phyloP scores from a whole-genome alignment of 2,888 invertebrate genomes.

The Lamproptera curius region DNA sequence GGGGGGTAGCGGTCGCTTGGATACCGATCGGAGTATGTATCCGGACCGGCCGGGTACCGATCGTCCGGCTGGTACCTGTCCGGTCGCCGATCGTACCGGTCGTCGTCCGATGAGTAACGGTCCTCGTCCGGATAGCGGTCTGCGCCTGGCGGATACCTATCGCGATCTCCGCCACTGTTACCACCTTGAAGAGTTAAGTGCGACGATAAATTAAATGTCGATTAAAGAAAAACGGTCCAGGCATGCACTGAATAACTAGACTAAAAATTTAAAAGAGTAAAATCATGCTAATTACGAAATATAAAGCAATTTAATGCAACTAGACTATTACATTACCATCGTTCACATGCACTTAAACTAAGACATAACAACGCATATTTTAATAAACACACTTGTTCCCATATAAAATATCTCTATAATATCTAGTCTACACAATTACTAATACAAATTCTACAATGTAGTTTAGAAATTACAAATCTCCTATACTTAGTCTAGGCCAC shows the following conservation, averaged over 20 bases:
- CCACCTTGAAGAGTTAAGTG: slow-evolving; percentile 66
- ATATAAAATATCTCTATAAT: too few species aligned
- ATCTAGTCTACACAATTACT: too few species aligned
- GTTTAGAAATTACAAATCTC: too few species aligned
- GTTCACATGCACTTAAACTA: slow-evolving; percentile 2
- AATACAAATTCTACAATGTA: too few species aligned
- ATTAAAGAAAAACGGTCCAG: too few species aligned
- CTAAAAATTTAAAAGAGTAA: not conserved
- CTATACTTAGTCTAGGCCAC: too few species aligned
- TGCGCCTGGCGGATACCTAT: slow-evolving; percentile 64
- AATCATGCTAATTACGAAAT: too few species aligned
- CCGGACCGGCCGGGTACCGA: slow-evolving; percentile 53
- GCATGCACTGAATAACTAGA: slow-evolving; percentile 11
- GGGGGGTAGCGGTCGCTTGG: slow-evolving; percentile 51
- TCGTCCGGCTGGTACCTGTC: slow-evolving; percentile 74
- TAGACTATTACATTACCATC: not conserved
- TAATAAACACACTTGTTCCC: too few species aligned
- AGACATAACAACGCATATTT: slow-evolving; percentile 1
- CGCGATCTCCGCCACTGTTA: slow-evolving; percentile 50
- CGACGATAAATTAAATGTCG: too few species aligned
- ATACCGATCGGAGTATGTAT: slow-evolving; percentile 64
- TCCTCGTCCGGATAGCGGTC: slow-evolving; percentile 72
- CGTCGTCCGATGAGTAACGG: slow-evolving; percentile 69
- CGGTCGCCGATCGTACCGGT: slow-evolving; percentile 63
- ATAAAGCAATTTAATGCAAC: not conserved